Evolutionary conservation across 2,888 invertebrate species (phyloP), one percentile per base, ranked within the genome.

Genomic region (Hyalella azteca): DNA sequence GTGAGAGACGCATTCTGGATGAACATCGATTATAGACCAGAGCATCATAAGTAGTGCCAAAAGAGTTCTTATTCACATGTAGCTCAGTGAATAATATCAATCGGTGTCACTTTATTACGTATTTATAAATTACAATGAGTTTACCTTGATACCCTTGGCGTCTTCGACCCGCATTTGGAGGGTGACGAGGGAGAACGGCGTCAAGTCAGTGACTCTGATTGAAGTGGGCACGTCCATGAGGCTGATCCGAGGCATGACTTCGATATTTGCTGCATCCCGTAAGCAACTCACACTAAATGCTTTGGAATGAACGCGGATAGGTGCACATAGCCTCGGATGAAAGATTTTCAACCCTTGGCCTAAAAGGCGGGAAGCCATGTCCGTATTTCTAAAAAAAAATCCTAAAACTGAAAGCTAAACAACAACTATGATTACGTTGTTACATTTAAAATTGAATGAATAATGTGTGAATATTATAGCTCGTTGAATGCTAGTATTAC

Each of bases 201-300:
- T 5, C 5, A 78, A 41, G 3, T 79, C 81, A 0, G 78, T 79
- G 11, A 78, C 81, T 41, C 32, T 41, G 19, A 81, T 29, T 11
- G 40, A 49, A 13, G 81, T 81, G 29, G 79, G 81, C 0, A 81
- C 81, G n/a, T 81, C 81, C 29, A 79, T 79, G 15, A 81, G 66
- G 39, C 79, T 78, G 7, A 78, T 75, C 29, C 81, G 45, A 5
- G 81, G 81, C 11, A 29, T 78, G 39, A 78, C 81, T 19, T 66
- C 39, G 11, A 66, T 11, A 13, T 66, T 15, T 4, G 36, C 19
- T 11, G 66, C 36, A 15, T 36, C 36, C 4, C 66, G 9, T 15
- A 19, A 4, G 13, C 66, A 36, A 39, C 36, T 54, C 11, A 29
- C 29, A 13, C 26, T 1, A 26, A 54, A n/a, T n/a, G n/a, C n/a